Conservation (phyloP, 2,888 invertebrate genomes). For the Plebejus anna region DNA sequence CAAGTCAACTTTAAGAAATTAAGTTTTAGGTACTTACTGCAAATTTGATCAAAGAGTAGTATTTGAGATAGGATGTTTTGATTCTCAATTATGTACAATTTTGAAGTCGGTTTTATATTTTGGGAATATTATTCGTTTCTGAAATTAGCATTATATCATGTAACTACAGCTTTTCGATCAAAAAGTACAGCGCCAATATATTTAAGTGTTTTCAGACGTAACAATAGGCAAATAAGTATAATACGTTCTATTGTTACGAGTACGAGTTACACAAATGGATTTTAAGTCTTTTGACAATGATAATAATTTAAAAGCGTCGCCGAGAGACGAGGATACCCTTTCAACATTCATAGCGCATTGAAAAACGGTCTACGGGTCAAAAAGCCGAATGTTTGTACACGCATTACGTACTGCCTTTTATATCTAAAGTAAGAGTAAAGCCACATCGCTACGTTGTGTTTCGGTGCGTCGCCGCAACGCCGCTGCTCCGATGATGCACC, state of each 20-base stretch:
- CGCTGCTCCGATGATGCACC: background rate
- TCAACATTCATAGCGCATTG: conserved; percentile 64
- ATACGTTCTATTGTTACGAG: conserved; percentile 24
- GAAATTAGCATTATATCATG: no score
- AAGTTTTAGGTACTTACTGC: no score
- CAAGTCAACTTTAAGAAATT: no score
- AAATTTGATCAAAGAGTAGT: no score
- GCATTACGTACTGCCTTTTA: conserved; percentile 37
- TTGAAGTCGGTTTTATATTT: no score
- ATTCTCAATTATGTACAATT: no score
- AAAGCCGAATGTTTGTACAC: conserved; percentile 54
- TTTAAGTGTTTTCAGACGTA: conserved; percentile 9
- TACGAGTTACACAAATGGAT: conserved; percentile 48
- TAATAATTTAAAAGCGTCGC: conserved; percentile 65
- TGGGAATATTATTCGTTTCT: background rate
- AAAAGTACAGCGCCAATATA: conserved; percentile 9
- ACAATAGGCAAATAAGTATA: conserved; percentile 28
- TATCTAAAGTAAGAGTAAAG: background rate
- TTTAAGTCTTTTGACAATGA: conserved; percentile 61
- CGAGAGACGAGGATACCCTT: conserved; percentile 64
- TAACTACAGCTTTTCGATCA: background rate
- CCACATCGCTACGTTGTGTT: background rate
- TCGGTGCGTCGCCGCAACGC: background rate
- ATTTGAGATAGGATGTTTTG: no score
- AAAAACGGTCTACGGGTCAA: conserved; percentile 63